phyloP scores from a whole-genome alignment of 2,797 vertebrate genomes.

The Acridotheres tristis region DNA sequence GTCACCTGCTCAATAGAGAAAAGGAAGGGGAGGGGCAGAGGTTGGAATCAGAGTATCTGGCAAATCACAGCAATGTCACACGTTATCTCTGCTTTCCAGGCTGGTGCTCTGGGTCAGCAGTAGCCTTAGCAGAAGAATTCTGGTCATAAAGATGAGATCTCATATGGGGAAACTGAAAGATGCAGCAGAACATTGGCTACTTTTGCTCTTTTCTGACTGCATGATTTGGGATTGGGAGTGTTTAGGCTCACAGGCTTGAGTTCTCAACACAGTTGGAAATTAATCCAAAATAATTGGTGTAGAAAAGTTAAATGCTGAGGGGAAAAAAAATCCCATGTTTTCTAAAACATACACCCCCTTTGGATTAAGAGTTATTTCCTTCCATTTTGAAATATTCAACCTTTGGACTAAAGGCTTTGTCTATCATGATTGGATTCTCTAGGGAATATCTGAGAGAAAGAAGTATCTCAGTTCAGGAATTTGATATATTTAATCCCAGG shows the following conservation, averaged over 20 bases:
- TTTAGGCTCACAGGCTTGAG: neutral
- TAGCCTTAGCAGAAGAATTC: neutral
- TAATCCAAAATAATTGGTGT: neutral
- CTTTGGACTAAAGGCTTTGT: neutral
- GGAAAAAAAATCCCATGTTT: neutral
- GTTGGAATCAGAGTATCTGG: neutral
- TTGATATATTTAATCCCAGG: neutral
- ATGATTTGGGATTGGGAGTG: neutral
- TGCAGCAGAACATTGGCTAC: neutral
- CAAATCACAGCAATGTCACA: neutral
- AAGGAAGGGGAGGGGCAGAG: neutral
- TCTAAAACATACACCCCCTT: neutral
- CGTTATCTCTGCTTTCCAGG: constrained; percentile 26
- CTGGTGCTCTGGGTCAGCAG: neutral
- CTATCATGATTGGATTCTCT: neutral
- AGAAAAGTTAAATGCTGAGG: neutral
- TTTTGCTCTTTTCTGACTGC: neutral
- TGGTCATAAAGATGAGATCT: neutral
- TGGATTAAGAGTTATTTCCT: neutral
- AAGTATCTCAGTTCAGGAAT: neutral
- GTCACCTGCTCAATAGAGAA: neutral
- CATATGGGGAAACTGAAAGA: neutral
- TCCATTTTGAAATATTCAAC: neutral
- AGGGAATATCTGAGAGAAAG: neutral
- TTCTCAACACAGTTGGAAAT: neutral